Conservation (phyloP, 2,113 vertebrate genomes). For the Esox niger region DNA sequence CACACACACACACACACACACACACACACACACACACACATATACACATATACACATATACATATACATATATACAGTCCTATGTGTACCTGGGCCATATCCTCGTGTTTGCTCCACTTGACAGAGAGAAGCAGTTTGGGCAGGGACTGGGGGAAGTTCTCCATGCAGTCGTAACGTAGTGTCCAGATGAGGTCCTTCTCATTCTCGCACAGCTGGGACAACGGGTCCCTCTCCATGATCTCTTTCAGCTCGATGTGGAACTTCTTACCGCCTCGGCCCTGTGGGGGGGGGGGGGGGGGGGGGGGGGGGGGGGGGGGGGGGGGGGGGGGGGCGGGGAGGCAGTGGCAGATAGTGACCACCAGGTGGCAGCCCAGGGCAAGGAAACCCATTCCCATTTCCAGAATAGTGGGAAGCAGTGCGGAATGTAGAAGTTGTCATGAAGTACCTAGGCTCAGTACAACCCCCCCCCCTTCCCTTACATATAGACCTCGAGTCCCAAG, state of each 20-base stretch:
- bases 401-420: background rate
- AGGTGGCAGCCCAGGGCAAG: constrained; percentile 48
- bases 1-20: no score
- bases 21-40: no score
- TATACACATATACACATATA: no score
- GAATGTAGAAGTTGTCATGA: background rate
- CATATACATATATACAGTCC: no score
- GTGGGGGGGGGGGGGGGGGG: background rate
- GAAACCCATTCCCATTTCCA: constrained; percentile 4
- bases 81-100: constrained; percentile 92
- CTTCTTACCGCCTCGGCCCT: constrained; percentile 96
- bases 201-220: constrained; percentile 97
- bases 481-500: background rate
- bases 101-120: constrained; percentile 99
- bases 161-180: constrained; percentile 88
- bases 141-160: constrained; percentile 92
- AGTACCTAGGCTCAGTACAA: background rate
- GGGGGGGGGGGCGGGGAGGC: background rate
- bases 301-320: background rate
- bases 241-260: constrained; percentile 94
- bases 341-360: constrained; percentile 26
- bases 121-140: constrained; percentile 95
- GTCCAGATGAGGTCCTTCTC: constrained; percentile 99
- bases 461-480: background rate
- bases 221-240: constrained; percentile 97